Percentiles rank a stretch among this genome's conserved stretches.
These are phyloP conservation scores for Adela reaumurella DNA, from an alignment of 2,888 invertebrate species.

Conservation along the genomic window DNA sequence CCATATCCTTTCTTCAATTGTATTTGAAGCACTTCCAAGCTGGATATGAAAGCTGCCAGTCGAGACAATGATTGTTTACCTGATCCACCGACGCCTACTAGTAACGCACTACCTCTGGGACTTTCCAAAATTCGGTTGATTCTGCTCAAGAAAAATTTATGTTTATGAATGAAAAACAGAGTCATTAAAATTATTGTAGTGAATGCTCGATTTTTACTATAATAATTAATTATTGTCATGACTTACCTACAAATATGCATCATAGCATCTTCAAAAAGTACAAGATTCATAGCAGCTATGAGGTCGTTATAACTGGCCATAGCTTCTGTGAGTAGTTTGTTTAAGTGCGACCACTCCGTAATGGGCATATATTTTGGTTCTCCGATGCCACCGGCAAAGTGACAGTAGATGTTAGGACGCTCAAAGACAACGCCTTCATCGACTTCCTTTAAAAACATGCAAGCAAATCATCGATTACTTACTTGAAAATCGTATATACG, in stretches of 20 bases:
- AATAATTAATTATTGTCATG: too few relatives aligned
- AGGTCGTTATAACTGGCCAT: conserved; percentile 85
- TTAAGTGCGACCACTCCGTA: conserved; percentile 65
- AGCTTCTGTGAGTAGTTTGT: conserved; percentile 74
- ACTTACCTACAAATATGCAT: conserved; percentile 80
- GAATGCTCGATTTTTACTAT: too few relatives aligned
- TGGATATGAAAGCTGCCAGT: conserved; percentile 85
- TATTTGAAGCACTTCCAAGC: conserved; percentile 89
- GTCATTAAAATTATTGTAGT: too few relatives aligned
- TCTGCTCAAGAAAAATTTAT: too few relatives aligned
- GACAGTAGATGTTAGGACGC: conserved; percentile 83
- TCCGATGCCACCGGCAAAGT: conserved; percentile 88
- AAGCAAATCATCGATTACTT: too few relatives aligned
- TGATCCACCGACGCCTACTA: conserved; percentile 93
- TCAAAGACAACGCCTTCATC: conserved; percentile 70
- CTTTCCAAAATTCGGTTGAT: conserved; percentile 91
- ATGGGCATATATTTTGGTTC: conserved; percentile 89
- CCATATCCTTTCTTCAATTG: conserved; percentile 88
- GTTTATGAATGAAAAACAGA: too few relatives aligned
- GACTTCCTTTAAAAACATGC: too few relatives aligned
- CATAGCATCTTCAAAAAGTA: conserved; percentile 94
- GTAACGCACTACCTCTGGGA: conserved; percentile 85
- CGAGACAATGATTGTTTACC: conserved; percentile 91
- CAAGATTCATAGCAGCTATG: conserved; percentile 87
- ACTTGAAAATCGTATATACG: too few relatives aligned